These are phyloP conservation scores for Yoshiicerus persimilis DNA, from an alignment of 1,140 invertebrate genomes.

Conservation along the genomic window DNA sequence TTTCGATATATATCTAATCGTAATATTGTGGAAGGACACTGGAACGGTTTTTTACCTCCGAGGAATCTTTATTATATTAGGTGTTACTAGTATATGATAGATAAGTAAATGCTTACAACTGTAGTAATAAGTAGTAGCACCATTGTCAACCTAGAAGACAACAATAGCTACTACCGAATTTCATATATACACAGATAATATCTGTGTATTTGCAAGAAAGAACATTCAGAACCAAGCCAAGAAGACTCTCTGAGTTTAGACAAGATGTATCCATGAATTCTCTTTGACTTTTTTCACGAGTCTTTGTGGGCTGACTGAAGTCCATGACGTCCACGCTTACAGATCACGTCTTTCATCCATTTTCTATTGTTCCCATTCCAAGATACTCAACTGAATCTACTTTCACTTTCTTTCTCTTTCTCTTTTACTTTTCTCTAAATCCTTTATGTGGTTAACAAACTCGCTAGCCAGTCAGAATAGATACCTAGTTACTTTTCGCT, in stretches of 20 bases:
- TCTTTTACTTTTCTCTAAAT: neutral
- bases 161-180: neutral
- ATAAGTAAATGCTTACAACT: no score
- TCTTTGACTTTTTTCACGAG: neutral
- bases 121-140: no score
- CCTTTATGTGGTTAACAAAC: neutral
- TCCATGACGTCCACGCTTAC: constrained; percentile 8
- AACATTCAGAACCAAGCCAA: neutral
- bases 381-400: neutral
- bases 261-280: constrained; percentile 12
- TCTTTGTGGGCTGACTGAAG: neutral
- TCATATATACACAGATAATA: neutral
- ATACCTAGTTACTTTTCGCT: neutral
- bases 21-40: no score
- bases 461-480: neutral
- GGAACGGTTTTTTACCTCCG: no score
- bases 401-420: neutral
- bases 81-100: no score
- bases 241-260: neutral
- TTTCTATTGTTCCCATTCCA: constrained; percentile 16
- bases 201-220: neutral
- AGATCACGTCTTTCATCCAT: constrained; percentile 11
- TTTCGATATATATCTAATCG: no score
- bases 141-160: no score
- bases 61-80: no score